These are phyloP conservation scores for Paedocypris sp. DNA, from an alignment of 2,113 vertebrate species.

Conservation along the genomic window DNA sequence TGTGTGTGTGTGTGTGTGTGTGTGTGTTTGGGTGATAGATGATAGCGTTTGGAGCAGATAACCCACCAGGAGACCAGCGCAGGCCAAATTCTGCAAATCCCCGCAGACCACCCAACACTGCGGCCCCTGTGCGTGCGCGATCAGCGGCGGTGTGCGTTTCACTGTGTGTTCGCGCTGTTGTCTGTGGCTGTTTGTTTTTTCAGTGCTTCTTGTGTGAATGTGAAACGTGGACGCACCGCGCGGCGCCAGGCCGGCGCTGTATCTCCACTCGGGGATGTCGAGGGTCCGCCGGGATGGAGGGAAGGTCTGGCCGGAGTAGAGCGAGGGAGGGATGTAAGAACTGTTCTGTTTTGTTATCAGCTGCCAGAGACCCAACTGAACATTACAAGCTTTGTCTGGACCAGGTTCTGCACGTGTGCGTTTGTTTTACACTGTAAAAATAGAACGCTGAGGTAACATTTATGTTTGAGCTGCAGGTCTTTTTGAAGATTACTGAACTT, in stretches of 20 bases:
- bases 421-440: too few relatives aligned
- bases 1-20: constrained; percentile 4
- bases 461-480: too few relatives aligned
- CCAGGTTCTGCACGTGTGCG: constrained; percentile 42
- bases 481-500: too few relatives aligned
- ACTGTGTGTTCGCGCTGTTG: constrained; percentile 42
- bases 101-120: constrained; percentile 91
- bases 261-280: constrained; percentile 78
- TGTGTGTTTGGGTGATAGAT: constrained; percentile 76
- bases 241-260: constrained; percentile 94
- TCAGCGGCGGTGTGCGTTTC: constrained; percentile 2
- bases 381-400: constrained; percentile 87
- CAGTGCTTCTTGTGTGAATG: background rate
- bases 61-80: constrained; percentile 77
- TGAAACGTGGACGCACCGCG: constrained; percentile 72
- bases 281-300: constrained; percentile 48
- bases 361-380: constrained; percentile 74
- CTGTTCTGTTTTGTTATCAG: constrained; percentile 73
- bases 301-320: constrained; percentile 3
- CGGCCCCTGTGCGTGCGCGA: constrained; percentile 69
- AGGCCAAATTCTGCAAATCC: constrained; percentile 98
- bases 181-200: constrained; percentile 44
- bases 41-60: constrained; percentile 95
- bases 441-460: too few relatives aligned
- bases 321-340: constrained; percentile 34